Evolutionary conservation across 2,113 vertebrate genomes (phyloP).

Genomic region (Gymnarchus niloticus): DNA sequence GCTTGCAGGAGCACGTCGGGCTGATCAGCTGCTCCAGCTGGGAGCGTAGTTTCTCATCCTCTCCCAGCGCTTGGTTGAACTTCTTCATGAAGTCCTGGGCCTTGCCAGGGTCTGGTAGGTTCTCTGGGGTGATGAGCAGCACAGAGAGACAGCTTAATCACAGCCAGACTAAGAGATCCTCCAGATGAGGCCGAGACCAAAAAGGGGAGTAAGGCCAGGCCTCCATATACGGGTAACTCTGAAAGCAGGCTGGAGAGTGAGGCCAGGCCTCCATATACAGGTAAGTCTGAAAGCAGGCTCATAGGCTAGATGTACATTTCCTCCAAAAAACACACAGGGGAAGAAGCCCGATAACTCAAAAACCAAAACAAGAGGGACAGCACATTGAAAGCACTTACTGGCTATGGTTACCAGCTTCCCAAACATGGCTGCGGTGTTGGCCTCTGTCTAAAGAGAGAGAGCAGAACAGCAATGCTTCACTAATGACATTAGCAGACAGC

Average conservation of each 20-base stretch:
- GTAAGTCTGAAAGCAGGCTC: neutral
- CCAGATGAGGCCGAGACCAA: neutral
- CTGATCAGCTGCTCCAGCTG: slow-evolving; percentile 92
- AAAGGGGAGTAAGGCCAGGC: neutral
- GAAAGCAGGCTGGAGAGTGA: neutral
- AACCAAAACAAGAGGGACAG: too few species aligned
- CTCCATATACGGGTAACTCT: neutral
- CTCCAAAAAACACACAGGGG: neutral
- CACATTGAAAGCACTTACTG: slow-evolving; percentile 66
- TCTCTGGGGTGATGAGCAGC: slow-evolving; percentile 64
- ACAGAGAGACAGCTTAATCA: neutral
- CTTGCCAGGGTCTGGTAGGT: slow-evolving; percentile 94
- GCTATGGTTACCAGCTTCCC: slow-evolving; percentile 96
- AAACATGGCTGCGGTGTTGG: slow-evolving; percentile 90
- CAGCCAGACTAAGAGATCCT: neutral
- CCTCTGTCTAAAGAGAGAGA: slow-evolving; percentile 72
- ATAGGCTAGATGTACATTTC: neutral
- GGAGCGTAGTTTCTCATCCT: slow-evolving; percentile 87
- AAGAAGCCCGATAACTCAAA: neutral
- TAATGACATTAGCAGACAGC: neutral
- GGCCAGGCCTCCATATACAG: neutral
- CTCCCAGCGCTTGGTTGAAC: slow-evolving; percentile 95
- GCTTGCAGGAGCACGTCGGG: slow-evolving; percentile 95
- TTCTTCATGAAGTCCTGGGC: slow-evolving; percentile 99
- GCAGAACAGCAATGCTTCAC: neutral